Base-by-base conservation (phyloP, 2,888 invertebrate species). In the Eupithecia centaureata region DNA sequence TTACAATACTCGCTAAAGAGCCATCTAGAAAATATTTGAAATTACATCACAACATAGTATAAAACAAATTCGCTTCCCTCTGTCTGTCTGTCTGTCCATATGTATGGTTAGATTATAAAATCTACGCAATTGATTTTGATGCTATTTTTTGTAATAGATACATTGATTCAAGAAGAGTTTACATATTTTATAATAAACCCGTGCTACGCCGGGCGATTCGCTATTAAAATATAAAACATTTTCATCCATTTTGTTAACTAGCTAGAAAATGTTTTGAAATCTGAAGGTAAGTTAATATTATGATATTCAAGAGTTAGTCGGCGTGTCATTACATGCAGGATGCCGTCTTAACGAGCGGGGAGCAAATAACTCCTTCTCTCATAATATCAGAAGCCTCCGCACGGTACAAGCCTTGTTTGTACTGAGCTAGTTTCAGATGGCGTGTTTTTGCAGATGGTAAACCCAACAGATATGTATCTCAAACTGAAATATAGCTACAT, bases 281-380 rank as follows among this genome's bases (percentile, higher is more conserved):
- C 76, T 73, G 33, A 54, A 59, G 58, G 62, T 79, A 79, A 78
- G 74, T 75, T 78, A 79, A 80, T 84, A 82, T 82, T 79, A 67
- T 65, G 77, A 81, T 79, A 81, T 79, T 80, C 65, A 79, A 77
- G 79, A 80, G 80, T 80, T 80, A 80, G 73, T 79, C 76, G 76
- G 81, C 76, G 79, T 84, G 83, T 84, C 84, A 82, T 87, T 87
- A 85, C 81, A 82, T 79, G 77, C 85, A 86, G 86, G 83, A 86
- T 85, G 86, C 86, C 79, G 82, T 83, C 79, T 84, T 90, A 90
- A 90, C 86, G 87, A 90, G 89, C 82, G 79, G 77, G 76, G 77
- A 84, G 85, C 86, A 87, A 89, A 89, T 88, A 90, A 86, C 88
- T 87, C 83, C 80, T n/a, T n/a, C n/a, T n/a, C n/a, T 86, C 85